Evolutionary conservation across 2,113 vertebrate genomes (phyloP), one percentile per base, ranked within the genome.

Genomic region (Otocyon megalotis): DNA sequence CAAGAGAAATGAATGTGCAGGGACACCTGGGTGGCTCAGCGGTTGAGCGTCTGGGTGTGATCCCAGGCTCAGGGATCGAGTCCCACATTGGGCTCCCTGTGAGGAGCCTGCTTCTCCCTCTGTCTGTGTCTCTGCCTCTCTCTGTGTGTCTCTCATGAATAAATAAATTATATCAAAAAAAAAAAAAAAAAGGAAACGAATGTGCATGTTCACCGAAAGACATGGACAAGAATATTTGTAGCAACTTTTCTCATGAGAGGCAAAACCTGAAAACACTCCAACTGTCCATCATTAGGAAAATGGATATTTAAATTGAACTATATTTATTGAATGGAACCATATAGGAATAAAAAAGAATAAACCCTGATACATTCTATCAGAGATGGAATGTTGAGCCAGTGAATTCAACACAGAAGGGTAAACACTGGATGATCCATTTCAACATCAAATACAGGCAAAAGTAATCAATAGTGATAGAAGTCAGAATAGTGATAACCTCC

Each of bases 341-440:
- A 11, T 2, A 69, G 53, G 17, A 88, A 56, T 72, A 14, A 76
- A 87, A 62, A 93, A 77, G 69, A 56, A 48, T 11, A 88, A 88
- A 69, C 4, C 67, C 37, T 88, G 67, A 54, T 17, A 48, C 63
- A 71, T 54, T 26, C 17, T 32, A 32, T 77, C 60, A 86, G 58
- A n/a, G 63, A 69, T 9, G 37, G 5, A 90, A 28, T 8, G 6
- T 37, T 79, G n/a, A 87, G 26, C 65, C 90, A n/a, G 86, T 81
- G 69, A 16, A 81, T 50, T 37, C 19, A 63, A 80, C 5, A 22
- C 28, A 88, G 67, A 90, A 82, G n/a, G 60, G 37, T 63, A 83
- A 83, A 71, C 71, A 83, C 14, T 91, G 60, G 11, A 30, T 88
- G n/a, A 19, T 50, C 94, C 28, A 91, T 84, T 92, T 88, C 79